These are phyloP conservation scores for Philopedon plagiatum DNA, from an alignment of 2,888 invertebrate genomes.

Conservation along the genomic window DNA sequence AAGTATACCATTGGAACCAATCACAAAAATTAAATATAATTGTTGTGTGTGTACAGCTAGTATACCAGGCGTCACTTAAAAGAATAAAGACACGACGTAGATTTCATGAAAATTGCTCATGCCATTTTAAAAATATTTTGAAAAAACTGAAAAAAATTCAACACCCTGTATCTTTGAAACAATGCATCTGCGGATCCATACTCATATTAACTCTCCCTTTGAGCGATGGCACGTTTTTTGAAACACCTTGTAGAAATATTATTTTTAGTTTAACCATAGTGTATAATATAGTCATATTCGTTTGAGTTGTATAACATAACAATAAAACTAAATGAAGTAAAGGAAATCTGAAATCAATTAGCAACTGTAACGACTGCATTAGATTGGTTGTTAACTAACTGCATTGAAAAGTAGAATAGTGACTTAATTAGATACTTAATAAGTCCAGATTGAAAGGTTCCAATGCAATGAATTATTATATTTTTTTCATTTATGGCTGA, in stretches of 20 bases:
- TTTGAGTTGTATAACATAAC: not conserved
- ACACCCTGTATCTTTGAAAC: too few relatives aligned
- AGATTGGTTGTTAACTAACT: conserved; percentile 1
- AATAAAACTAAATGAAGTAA: conserved; percentile 16
- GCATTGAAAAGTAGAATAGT: conserved; percentile 16
- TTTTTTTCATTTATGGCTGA: too few relatives aligned
- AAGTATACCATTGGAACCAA: not conserved
- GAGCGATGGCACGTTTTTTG: not conserved
- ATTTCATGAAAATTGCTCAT: too few relatives aligned
- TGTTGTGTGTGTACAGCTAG: not conserved
- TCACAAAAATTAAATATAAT: conserved; percentile 2
- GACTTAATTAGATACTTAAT: conserved; percentile 13
- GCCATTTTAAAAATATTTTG: too few relatives aligned
- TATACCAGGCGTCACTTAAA: not conserved
- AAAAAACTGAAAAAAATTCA: too few relatives aligned
- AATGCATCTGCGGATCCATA: too few relatives aligned
- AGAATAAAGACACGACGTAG: too few relatives aligned
- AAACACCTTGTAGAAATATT: too few relatives aligned
- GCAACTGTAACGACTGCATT: not conserved
- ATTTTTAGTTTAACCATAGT: not conserved
- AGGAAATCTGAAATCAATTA: conserved; percentile 24
- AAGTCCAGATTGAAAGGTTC: not conserved
- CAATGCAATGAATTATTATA: not conserved
- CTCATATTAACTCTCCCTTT: too few relatives aligned
- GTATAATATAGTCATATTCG: not conserved